These are phyloP conservation scores for Taurulus bubalis DNA, from an alignment of 2,113 vertebrate species.

Conservation along the genomic window DNA sequence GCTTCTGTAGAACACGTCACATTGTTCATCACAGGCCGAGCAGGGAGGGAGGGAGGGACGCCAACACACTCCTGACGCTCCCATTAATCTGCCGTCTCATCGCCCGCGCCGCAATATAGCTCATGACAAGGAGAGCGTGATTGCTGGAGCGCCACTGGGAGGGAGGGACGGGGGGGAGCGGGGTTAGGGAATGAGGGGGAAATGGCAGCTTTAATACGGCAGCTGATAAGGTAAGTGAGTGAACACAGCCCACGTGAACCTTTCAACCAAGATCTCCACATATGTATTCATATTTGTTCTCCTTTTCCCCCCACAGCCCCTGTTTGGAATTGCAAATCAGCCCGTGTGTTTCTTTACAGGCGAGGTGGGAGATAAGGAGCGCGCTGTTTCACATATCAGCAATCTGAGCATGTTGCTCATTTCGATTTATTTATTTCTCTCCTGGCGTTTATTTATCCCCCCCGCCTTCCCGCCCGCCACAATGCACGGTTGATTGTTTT, in stretches of 20 bases:
- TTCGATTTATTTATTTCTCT: conserved; percentile 59
- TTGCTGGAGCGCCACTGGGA: conserved; percentile 35
- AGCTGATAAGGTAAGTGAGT: conserved; percentile 63
- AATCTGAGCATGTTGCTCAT: conserved; percentile 62
- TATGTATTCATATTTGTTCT: neutral
- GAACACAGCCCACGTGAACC: conserved; percentile 41
- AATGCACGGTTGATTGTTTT: conserved; percentile 40
- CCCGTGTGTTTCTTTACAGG: conserved; percentile 48
- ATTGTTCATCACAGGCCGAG: conserved; percentile 16
- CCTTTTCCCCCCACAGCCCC: no score
- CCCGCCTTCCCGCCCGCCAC: conserved; percentile 6
- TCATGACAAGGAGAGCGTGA: conserved; percentile 39
- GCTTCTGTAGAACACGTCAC: conserved; percentile 16
- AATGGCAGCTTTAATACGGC: conserved; percentile 55
- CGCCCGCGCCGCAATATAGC: conserved; percentile 44
- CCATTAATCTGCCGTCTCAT: conserved; percentile 67
- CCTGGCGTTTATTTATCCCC: conserved; percentile 52
- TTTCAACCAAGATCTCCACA: conserved; percentile 45
- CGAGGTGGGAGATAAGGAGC: conserved; percentile 59
- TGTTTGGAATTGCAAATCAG: conserved; percentile 68
- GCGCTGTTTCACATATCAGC: conserved; percentile 50
- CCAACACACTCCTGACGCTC: conserved; percentile 40
- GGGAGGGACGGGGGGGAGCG: no score
- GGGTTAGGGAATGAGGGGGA: neutral
- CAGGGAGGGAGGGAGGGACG: conserved; percentile 18